These are phyloP conservation scores for Cnemophilus loriae DNA, from an alignment of 2,113 vertebrate genomes.

Conservation along the genomic window DNA sequence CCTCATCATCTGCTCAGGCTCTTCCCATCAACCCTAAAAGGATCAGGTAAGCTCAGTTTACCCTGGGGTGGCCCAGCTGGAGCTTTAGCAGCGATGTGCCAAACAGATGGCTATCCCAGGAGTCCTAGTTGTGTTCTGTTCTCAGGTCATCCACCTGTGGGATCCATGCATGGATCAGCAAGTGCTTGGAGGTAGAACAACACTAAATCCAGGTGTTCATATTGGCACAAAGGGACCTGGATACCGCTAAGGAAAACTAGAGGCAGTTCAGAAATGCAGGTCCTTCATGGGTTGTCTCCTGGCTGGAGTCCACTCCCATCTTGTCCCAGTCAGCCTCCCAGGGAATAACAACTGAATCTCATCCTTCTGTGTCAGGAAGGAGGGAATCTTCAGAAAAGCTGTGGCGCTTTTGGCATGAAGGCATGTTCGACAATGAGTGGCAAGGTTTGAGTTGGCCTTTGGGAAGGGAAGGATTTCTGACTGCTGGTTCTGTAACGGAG, in stretches of 20 bases:
- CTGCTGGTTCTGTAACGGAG: background rate
- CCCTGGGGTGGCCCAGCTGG: background rate
- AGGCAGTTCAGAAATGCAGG: background rate
- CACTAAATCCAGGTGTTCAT: accelerated
- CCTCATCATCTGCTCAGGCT: background rate
- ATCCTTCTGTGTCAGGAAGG: background rate
- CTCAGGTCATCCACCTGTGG: no score
- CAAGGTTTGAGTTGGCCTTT: background rate
- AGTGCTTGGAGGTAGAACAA: background rate
- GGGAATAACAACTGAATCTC: background rate
- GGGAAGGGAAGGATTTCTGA: background rate
- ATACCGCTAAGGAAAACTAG: accelerated
- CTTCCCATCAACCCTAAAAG: background rate
- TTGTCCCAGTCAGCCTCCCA: background rate
- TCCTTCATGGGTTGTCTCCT: background rate
- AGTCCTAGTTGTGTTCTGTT: background rate
- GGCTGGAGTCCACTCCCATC: background rate
- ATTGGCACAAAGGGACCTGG: background rate
- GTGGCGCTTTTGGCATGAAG: background rate
- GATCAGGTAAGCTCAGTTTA: background rate
- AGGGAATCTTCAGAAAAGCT: background rate
- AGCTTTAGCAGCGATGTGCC: background rate
- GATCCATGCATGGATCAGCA: accelerated
- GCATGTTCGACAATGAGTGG: background rate
- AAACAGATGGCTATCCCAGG: background rate